Base-by-base conservation (phyloP, 2,797 vertebrate species). In the Geotrypetes seraphini region DNA sequence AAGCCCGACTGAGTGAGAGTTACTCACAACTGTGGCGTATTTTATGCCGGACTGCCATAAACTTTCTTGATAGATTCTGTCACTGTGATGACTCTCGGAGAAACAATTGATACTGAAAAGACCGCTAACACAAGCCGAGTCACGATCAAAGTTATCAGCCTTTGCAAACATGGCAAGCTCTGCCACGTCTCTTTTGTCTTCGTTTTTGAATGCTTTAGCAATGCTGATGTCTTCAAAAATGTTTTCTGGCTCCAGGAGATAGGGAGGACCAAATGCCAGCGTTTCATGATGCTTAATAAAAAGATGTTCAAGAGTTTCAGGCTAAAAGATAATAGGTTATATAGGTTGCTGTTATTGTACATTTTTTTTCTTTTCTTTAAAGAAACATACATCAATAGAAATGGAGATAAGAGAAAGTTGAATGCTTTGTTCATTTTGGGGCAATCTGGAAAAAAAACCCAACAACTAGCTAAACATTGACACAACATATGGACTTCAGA, bases 211-310 rank as follows among this genome's bases (percentile, higher is more conserved):
- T 0, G 34, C 15, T 49, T 82, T 72, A 26, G 85, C 74, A 21
- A 89, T 39, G 16, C 80, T 79, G 59, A 90, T 67, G 10, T 87
- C 83, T 53, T 88, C 80, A 39, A 90, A 91, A 58, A 90, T 68
- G 15, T 74, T 63, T 71, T 92, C 90, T 10, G 80, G 53, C 13
- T 91, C 81, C 42, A 88, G 59, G 44, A 89, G 85, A 34, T 91
- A 23, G 10, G 26, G 76, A 2, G 89, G 86, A 60, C 80, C 87
- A 36, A 76, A 71, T 3, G 81, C 60, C 30, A 76, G 57, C 8
- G 73, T 73, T 24, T 85, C 72, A 1, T 73, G 66, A 16, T 77
- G 73, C 50, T 63, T 79, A 66, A 65, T 48, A 59, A 96, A 93
- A 47, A 93, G 63, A 40, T 81, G 82, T 40, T 92, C 85, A 37